Evolutionary conservation across 1,140 invertebrate species (phyloP).

Genomic region (Dendroctonus valens): DNA sequence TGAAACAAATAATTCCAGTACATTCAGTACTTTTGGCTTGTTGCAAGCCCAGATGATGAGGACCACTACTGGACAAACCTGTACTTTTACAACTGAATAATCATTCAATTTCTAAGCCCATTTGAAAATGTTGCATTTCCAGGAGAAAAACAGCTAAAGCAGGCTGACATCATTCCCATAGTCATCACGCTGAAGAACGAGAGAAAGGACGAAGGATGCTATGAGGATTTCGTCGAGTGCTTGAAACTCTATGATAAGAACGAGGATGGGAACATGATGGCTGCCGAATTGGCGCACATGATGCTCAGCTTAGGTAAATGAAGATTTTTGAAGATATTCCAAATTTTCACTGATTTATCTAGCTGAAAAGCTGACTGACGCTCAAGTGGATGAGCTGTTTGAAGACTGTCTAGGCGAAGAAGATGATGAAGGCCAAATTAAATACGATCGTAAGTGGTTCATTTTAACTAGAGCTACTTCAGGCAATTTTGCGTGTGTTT

Average conservation of each 20-base stretch:
- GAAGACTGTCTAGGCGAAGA: slow-evolving; percentile 87
- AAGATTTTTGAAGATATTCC: slow-evolving; percentile 14
- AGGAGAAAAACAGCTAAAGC: slow-evolving; percentile 66
- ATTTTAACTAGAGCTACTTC: background rate
- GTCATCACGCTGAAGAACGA: slow-evolving; percentile 65
- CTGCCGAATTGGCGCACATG: slow-evolving; percentile 70
- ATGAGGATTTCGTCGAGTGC: slow-evolving; percentile 75
- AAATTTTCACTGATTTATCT: slow-evolving; percentile 26
- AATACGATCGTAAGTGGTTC: slow-evolving; percentile 81
- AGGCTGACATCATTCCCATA: slow-evolving; percentile 73
- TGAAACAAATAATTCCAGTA: no score
- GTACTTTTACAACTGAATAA: no score
- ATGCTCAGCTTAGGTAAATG: slow-evolving; percentile 64
- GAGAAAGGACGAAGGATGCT: slow-evolving; percentile 67
- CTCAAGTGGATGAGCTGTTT: slow-evolving; percentile 78
- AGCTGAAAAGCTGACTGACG: slow-evolving; percentile 85
- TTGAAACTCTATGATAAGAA: slow-evolving; percentile 76
- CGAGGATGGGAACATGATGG: slow-evolving; percentile 72
- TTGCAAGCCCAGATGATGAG: no score
- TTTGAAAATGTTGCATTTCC: slow-evolving; percentile 2
- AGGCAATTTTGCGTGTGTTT: background rate
- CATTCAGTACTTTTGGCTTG: no score
- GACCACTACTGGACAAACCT: no score
- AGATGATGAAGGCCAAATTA: slow-evolving; percentile 92
- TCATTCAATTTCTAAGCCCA: background rate